Evolutionary conservation across 2,797 vertebrate species (phyloP).

Genomic region (Sebastes nivosus): DNA sequence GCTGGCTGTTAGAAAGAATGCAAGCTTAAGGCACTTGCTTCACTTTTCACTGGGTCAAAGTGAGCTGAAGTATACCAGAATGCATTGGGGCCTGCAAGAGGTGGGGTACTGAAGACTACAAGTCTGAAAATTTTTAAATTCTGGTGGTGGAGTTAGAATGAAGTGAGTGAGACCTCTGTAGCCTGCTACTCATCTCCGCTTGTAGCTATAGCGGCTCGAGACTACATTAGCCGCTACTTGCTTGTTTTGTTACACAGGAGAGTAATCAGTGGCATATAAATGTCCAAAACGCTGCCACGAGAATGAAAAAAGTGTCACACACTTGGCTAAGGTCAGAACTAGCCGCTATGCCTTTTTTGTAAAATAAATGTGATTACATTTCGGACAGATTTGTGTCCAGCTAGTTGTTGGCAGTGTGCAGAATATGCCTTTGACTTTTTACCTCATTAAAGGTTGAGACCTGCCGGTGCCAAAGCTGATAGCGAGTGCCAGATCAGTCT

Average conservation of each 20-base stretch:
- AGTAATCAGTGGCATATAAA: background rate
- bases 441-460: conserved; percentile 52
- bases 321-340: conserved; percentile 17
- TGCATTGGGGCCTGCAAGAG: background rate
- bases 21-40: no score
- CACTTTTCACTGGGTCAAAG: background rate
- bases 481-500: conserved; percentile 28
- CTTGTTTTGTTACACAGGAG: background rate
- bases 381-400: conserved; percentile 31
- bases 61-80: background rate
- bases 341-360: conserved; percentile 25
- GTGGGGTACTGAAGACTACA: background rate
- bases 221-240: background rate
- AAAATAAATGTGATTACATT: conserved; percentile 41
- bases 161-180: no score
- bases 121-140: background rate
- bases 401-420: conserved; percentile 27
- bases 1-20: no score
- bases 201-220: background rate
- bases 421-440: conserved; percentile 41
- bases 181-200: background rate
- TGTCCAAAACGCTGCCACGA: background rate
- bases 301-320: conserved; percentile 7
- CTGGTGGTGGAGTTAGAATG: background rate
- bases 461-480: conserved; percentile 35